phyloP scores from a whole-genome alignment of 30 jellyfish, hydroid and myxozoan species.

The Pseudorhiza aurosa region DNA sequence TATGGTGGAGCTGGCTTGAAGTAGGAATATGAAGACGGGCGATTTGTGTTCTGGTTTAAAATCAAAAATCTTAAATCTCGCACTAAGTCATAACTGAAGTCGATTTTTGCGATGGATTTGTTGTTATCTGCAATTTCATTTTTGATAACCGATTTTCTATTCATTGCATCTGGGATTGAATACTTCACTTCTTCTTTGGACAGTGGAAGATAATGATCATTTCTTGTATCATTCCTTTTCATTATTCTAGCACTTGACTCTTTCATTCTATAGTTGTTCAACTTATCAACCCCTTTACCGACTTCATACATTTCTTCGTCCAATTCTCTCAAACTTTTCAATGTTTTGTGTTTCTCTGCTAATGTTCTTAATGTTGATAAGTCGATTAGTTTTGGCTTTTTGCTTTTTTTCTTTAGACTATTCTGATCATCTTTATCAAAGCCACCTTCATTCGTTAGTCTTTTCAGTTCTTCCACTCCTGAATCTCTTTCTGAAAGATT shows the following conservation, averaged over 20 bases:
- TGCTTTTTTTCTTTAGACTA: neutral
- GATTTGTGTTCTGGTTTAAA: constrained; percentile 55
- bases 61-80: constrained; percentile 61
- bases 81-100: constrained; percentile 52
- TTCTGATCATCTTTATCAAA: neutral
- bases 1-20: constrained; percentile 69
- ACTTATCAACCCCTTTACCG: constrained; percentile 34
- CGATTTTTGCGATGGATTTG: constrained; percentile 26
- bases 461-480: neutral
- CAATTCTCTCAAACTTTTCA: constrained; percentile 34
- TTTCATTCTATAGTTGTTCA: constrained; percentile 27
- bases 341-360: constrained; percentile 66
- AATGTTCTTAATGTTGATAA: constrained; percentile 54
- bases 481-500: neutral
- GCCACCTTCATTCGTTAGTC: neutral
- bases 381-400: constrained; percentile 35
- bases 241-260: constrained; percentile 22
- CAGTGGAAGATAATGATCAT: constrained; percentile 12
- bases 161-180: constrained; percentile 49
- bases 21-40: constrained; percentile 59
- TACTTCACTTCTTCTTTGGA: constrained; percentile 26
- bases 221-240: neutral
- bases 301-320: constrained; percentile 55
- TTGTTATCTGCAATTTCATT: constrained; percentile 32
- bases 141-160: constrained; percentile 21